A percentile compares a stretch with the other conserved stretches of the same genome.
Conservation (phyloP, 2,888 invertebrate genomes). For the Drosophila putrida region DNA sequence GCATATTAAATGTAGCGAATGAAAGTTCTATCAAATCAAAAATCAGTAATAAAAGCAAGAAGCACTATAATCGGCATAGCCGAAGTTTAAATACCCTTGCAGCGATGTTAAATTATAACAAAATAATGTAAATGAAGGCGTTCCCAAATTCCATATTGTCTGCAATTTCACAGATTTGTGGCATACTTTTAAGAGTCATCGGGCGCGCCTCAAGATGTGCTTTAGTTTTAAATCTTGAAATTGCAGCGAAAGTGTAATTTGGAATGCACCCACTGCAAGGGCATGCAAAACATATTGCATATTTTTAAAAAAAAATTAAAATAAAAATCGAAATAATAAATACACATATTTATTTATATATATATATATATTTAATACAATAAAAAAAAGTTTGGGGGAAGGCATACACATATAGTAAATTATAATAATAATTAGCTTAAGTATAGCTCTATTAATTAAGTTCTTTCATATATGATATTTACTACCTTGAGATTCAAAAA, state of each 20-base stretch:
- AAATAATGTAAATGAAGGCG: neutral
- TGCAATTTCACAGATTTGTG: neutral
- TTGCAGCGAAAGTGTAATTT: neutral
- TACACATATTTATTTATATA: conserved; percentile 26
- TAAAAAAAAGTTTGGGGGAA: neutral
- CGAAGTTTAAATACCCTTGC: conserved; percentile 42
- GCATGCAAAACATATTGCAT: neutral
- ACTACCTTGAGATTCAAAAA: conserved; percentile 41
- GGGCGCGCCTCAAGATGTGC: neutral
- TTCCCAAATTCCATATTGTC: neutral
- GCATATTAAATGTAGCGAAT: conserved; percentile 43
- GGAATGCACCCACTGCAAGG: neutral
- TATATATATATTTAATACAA: conserved; percentile 15
- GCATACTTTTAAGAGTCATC: neutral
- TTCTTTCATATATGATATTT: conserved; percentile 41
- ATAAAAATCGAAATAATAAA: conserved; percentile 1
- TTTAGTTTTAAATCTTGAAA: neutral
- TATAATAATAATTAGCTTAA: conserved; percentile 43
- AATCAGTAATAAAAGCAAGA: neutral
- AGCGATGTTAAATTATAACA: neutral
- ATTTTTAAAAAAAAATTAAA: neutral
- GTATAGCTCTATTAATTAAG: conserved; percentile 42
- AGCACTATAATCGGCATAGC: conserved; percentile 19
- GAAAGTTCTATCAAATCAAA: conserved; percentile 22
- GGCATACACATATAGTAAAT: conserved; percentile 17